A percentile compares a stretch with the other conserved stretches of the same genome.
Evolutionary conservation across 2,113 vertebrate genomes (phyloP).

Genomic region (Rhinolophus sinicus): DNA sequence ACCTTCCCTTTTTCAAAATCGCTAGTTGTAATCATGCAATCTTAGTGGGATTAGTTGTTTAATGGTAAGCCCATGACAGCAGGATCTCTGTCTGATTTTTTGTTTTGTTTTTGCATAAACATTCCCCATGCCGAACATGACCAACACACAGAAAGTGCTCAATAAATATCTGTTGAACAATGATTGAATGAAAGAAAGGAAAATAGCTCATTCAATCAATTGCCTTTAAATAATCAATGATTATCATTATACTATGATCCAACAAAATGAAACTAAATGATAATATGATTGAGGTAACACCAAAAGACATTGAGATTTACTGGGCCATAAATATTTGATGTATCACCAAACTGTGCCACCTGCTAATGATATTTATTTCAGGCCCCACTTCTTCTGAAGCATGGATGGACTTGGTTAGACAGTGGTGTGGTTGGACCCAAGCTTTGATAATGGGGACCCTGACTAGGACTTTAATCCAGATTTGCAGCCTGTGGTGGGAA

Average conservation of each 20-base stretch:
- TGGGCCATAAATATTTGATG: neutral
- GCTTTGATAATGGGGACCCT: neutral
- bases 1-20: neutral
- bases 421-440: neutral
- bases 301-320: neutral
- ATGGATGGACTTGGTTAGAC: neutral
- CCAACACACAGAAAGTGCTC: neutral
- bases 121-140: neutral
- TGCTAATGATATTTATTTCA: neutral
- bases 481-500: neutral
- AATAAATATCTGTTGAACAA: neutral
- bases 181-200: neutral
- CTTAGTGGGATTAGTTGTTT: neutral
- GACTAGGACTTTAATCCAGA: neutral
- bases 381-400: neutral
- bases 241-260: neutral
- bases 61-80: neutral
- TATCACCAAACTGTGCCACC: neutral
- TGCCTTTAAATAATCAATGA: neutral
- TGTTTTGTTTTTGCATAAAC: neutral
- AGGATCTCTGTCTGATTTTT: neutral
- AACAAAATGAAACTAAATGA: constrained; percentile 3
- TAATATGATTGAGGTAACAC: neutral
- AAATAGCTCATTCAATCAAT: neutral
- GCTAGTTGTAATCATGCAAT: neutral